phyloP scores from a whole-genome alignment of 2,888 invertebrate species.

The Tineola bisselliella region DNA sequence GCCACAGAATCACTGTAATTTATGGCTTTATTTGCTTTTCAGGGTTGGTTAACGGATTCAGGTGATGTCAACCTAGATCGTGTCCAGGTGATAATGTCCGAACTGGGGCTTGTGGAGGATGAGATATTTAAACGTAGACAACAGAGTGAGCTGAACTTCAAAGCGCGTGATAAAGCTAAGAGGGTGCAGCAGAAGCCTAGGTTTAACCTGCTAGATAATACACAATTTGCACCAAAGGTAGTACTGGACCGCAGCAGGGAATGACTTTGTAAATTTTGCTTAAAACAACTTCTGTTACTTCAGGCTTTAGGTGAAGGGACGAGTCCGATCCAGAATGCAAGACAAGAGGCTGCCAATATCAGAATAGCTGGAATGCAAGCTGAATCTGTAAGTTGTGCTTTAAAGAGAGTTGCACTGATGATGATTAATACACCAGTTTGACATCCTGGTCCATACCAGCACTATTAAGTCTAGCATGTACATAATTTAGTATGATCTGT shows the following conservation, averaged over 20 bases:
- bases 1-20: no score
- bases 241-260: no score
- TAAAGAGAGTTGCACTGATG: no score
- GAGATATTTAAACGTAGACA: conserved; percentile 96
- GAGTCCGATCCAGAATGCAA: conserved; percentile 72
- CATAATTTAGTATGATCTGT: no score
- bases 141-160: conserved; percentile 84
- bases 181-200: conserved; percentile 70
- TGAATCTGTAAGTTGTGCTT: conserved; percentile 17
- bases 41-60: conserved; percentile 95
- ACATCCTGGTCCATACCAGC: no score
- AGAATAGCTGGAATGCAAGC: conserved; percentile 70
- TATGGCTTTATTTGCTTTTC: no score
- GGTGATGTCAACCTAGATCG: conserved; percentile 93
- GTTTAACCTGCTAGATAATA: conserved; percentile 74
- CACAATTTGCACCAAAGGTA: conserved; percentile 83
- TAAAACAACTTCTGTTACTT: conserved; percentile 16
- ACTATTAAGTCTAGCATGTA: no score
- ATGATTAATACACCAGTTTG: no score
- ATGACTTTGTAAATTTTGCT: background rate
- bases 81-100: conserved; percentile 94
- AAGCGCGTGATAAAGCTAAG: conserved; percentile 79
- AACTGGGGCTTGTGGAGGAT: conserved; percentile 94
- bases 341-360: conserved; percentile 80
- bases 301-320: conserved; percentile 70